phyloP scores from a whole-genome alignment of 2,888 invertebrate species.

The Calliphora vomitoria region DNA sequence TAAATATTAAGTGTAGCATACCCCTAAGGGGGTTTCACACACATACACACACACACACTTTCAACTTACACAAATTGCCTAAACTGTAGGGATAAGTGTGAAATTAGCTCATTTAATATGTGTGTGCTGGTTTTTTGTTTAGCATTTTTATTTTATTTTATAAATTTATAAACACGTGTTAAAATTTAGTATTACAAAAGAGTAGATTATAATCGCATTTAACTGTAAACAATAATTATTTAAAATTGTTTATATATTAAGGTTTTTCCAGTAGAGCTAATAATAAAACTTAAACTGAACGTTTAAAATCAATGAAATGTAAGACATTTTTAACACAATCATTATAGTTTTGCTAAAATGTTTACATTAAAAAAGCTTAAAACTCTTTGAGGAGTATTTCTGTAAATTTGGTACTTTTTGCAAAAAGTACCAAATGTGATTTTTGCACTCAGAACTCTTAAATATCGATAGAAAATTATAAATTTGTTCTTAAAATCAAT shows the following conservation, averaged over 20 bases:
- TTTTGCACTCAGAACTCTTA: too few species aligned
- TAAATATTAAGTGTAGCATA: constrained; percentile 22
- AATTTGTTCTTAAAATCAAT: too few species aligned
- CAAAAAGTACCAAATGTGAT: too few species aligned
- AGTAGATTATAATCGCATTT: too few species aligned
- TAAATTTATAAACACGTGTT: constrained; percentile 22
- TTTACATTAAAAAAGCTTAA: too few species aligned
- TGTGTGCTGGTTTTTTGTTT: background rate
- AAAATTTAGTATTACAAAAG: constrained; percentile 8
- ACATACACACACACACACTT: background rate
- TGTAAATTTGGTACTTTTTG: too few species aligned
- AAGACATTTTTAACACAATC: too few species aligned
- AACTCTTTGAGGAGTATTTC: too few species aligned
- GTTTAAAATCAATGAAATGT: too few species aligned
- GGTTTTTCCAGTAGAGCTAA: background rate
- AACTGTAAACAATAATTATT: background rate
- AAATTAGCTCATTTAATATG: background rate
- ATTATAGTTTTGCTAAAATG: too few species aligned
- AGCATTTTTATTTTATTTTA: background rate
- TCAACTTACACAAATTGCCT: background rate
- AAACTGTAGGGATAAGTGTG: background rate
- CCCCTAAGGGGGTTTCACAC: background rate
- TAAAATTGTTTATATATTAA: background rate
- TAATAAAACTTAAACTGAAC: too few species aligned
- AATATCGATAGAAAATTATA: too few species aligned